Base-by-base conservation (phyloP, 1,140 invertebrate genomes). In the Nasonia vitripennis region DNA sequence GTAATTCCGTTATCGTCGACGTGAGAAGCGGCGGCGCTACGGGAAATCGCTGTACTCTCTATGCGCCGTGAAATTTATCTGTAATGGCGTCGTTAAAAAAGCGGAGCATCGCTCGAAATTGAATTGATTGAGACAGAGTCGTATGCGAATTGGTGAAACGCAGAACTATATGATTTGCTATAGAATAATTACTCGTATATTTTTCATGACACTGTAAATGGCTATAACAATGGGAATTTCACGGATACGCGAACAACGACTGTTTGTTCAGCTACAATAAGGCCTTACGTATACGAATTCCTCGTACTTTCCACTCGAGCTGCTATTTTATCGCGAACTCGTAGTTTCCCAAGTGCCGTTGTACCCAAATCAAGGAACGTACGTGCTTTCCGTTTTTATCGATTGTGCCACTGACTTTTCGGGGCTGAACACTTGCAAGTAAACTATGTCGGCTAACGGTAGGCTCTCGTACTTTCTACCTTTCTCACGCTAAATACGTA, bases 261-360 rank as follows among this genome's bases (percentile, higher is more conserved):
- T 45, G 41, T 10, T 45, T 45, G 41, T 45, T 45, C 41, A 9
- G 0, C 9, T 45, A 37, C 5, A 37, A 11, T 55, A 4, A 55
- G 17, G 12, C 17, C 51, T 55, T 55, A 55, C 17, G 48, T 0
- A 27, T 27, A 27, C 27, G 48, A 51, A 51, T 14, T 51, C 48
- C 12, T 55, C 51, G 51, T 55, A 17, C 5, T 55, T 55, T 55
- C 12, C 51, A 20, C 55, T 62, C 7, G 55, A 62, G 20, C 17
- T 62, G 20, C 7, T 62, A n/a, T n/a, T 62, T 62, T 62, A 62
- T 62, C 55, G 55, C 55, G 6, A n/a, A 62, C 55, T 62, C 20
- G 34, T 37, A 77, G 9, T 77, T 23, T 77, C 74, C n/a, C 74
- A 75, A 75, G 73, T 31, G 17, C 73, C 37, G 74, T 77, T 77